A percentile compares a stretch with the other conserved stretches of the same genome.
phyloP scores from a whole-genome alignment of 2,113 vertebrate genomes.

The Limanda limanda region DNA sequence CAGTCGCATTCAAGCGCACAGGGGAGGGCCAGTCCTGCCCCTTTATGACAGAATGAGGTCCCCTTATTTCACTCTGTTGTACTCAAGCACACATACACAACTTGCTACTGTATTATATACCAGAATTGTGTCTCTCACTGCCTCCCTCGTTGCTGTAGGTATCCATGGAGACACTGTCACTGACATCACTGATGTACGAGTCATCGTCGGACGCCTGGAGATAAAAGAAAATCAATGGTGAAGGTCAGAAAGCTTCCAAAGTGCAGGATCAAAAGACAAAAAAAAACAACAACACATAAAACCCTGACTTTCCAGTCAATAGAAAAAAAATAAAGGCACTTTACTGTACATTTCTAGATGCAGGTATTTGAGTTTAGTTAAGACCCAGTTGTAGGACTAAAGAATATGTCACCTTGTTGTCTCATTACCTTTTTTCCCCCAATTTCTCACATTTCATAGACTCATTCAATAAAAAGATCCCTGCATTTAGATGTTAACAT shows the following conservation, averaged over 20 bases:
- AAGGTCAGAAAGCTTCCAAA: slow-evolving; percentile 46
- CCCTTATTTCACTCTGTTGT: not conserved
- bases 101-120: slow-evolving; percentile 68
- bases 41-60: slow-evolving; percentile 9
- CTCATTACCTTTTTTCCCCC: no score
- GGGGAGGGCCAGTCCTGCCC: not conserved
- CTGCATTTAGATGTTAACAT: not conserved
- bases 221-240: slow-evolving; percentile 39
- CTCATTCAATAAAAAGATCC: not conserved
- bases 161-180: slow-evolving; percentile 95
- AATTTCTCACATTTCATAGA: no score
- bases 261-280: not conserved
- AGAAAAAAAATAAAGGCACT: not conserved
- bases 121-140: slow-evolving; percentile 89
- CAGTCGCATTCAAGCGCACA: not conserved
- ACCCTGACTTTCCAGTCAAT: not conserved
- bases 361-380: not conserved
- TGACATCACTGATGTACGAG: slow-evolving; percentile 96
- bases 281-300: not conserved
- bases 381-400: not conserved
- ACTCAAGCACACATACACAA: slow-evolving; percentile 3
- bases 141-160: slow-evolving; percentile 91
- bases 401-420: no score
- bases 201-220: slow-evolving; percentile 94
- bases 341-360: not conserved